Percentiles rank a stretch among this genome's conserved stretches.
Conservation (phyloP, 1,140 invertebrate genomes). For the Armadillidium nasatum region DNA sequence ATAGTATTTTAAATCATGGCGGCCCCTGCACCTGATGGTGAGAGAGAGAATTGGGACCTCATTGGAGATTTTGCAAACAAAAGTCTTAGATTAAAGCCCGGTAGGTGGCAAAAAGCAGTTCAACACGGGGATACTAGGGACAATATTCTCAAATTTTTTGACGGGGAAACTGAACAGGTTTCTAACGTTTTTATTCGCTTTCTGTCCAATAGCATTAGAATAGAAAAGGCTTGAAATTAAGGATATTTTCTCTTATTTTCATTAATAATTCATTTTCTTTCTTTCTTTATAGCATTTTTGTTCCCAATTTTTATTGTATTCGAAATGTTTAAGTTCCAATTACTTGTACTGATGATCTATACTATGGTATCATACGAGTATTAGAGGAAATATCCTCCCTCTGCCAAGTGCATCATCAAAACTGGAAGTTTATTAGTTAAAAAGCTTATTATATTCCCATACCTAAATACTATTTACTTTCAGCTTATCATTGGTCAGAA, state of each 20-base stretch:
- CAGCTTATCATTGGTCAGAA: constrained; percentile 54
- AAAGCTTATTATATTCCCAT: background rate
- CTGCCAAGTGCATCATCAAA: background rate
- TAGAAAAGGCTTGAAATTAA: no score
- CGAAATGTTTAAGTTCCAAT: no score
- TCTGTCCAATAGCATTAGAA: background rate
- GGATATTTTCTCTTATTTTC: no score
- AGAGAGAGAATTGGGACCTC: constrained; percentile 25
- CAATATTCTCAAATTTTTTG: constrained; percentile 75
- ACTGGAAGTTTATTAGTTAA: background rate
- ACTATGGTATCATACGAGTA: no score
- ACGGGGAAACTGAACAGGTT: constrained; percentile 55
- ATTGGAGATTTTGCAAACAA: constrained; percentile 27
- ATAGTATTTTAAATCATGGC: background rate
- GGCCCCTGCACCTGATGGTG: constrained; percentile 21
- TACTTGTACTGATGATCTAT: no score
- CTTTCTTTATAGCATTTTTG: no score
- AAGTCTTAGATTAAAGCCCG: constrained; percentile 76
- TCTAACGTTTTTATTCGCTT: background rate
- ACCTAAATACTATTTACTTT: background rate
- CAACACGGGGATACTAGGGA: constrained; percentile 74
- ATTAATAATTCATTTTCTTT: no score
- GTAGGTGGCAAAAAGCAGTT: constrained; percentile 83
- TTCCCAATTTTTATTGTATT: no score
- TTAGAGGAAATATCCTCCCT: no score